Percentiles rank a stretch among this genome's conserved stretches.
Conservation (phyloP, 2,888 invertebrate genomes). For the Calliphora vomitoria region DNA sequence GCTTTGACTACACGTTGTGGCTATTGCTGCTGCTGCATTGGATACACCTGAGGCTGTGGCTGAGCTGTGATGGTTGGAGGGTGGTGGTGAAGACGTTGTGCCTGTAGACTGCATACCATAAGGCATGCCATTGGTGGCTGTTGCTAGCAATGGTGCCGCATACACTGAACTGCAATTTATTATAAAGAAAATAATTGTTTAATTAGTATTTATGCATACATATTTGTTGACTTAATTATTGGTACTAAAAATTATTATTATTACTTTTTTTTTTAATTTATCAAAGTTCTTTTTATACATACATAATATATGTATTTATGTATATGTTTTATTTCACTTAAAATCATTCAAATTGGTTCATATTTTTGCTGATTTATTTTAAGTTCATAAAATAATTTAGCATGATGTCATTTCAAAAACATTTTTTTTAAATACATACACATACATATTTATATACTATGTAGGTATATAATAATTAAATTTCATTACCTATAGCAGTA, state of each 20-base stretch:
- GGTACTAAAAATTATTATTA: conserved; percentile 3
- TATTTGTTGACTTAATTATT: not conserved
- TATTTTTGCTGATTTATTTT: not conserved
- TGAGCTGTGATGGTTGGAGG: conserved; percentile 74
- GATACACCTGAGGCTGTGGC: conserved; percentile 5
- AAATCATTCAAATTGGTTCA: not conserved
- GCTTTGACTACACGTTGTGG: conserved; percentile 76
- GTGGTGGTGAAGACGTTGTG: conserved; percentile 76
- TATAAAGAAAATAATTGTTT: conserved; percentile 53
- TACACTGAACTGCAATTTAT: conserved; percentile 82
- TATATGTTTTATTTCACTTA: not conserved
- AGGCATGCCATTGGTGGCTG: conserved; percentile 78
- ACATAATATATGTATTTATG: not conserved
- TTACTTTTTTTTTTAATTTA: not conserved
- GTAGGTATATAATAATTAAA: not conserved
- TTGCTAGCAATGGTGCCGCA: conserved; percentile 81
- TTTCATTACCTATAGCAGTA: conserved; percentile 81
- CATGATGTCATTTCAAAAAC: conserved; percentile 31
- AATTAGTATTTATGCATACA: not conserved
- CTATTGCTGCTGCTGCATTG: conserved; percentile 55
- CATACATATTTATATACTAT: not conserved
- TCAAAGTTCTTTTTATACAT: conserved; percentile 5
- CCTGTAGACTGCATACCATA: conserved; percentile 81
- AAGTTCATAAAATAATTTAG: not conserved
- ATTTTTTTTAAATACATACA: not conserved